Conservation (phyloP, 1,140 invertebrate species). For the Bilobella aurantiaca region DNA sequence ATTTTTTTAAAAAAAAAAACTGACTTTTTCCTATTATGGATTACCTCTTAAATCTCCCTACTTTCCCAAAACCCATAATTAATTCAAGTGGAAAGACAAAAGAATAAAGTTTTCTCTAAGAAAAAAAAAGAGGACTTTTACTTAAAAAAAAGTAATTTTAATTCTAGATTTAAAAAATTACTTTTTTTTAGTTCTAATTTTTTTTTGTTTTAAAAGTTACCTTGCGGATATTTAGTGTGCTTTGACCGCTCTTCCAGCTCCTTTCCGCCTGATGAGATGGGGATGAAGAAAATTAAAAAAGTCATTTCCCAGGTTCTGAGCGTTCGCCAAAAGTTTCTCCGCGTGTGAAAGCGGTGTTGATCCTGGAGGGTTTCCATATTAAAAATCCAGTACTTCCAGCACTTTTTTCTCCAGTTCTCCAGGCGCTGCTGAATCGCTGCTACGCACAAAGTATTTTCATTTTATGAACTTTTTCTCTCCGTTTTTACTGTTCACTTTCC, state of each 20-base stretch:
- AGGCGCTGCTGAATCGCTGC: neutral
- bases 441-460: neutral
- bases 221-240: neutral
- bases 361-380: neutral
- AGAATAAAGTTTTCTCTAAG: neutral
- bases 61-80: neutral
- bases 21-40: neutral
- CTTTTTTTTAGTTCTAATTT: no score
- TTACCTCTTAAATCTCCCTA: neutral
- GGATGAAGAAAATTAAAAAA: conserved; percentile 30
- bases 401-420: neutral
- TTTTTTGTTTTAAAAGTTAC: no score
- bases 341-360: neutral
- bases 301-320: conserved; percentile 14
- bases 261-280: conserved; percentile 29
- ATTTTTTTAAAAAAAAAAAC: no score
- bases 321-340: neutral
- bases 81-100: neutral
- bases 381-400: no score
- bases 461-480: neutral
- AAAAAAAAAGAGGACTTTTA: no score
- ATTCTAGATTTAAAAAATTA: no score
- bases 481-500: neutral
- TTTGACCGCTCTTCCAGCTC: conserved; percentile 1
- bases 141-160: no score